A percentile compares a stretch with the other conserved stretches of the same genome.
Evolutionary conservation across 2,888 invertebrate genomes (phyloP).

Genomic region (Portevinia maculata): DNA sequence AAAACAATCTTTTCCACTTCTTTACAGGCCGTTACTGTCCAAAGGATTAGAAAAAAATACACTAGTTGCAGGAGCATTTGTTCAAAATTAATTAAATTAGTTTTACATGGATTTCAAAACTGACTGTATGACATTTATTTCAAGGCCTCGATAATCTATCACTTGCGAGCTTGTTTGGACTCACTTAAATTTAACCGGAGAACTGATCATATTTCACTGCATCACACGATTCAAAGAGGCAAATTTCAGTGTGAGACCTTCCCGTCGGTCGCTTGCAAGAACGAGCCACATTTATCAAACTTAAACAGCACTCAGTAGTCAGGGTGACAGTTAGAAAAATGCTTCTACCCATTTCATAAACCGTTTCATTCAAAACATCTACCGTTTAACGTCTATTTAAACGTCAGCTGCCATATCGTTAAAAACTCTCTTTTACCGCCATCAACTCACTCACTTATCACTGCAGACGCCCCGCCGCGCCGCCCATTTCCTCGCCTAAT

Average conservation of each 20-base stretch:
- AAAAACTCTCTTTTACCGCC: neutral
- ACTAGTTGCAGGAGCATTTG: neutral
- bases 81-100: too few relatives aligned
- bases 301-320: neutral
- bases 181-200: too few relatives aligned
- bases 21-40: neutral
- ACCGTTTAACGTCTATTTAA: slow-evolving; percentile 55
- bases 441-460: neutral
- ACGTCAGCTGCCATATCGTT: slow-evolving; percentile 53
- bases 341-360: neutral
- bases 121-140: too few relatives aligned
- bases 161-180: too few relatives aligned
- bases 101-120: too few relatives aligned
- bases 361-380: slow-evolving; percentile 19
- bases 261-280: neutral
- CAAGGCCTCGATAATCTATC: too few relatives aligned
- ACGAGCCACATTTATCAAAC: neutral
- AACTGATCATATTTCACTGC: too few relatives aligned
- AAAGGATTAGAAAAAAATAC: neutral
- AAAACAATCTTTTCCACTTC: neutral
- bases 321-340: neutral
- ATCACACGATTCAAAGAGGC: too few relatives aligned
- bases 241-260: too few relatives aligned
- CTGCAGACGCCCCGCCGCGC: neutral
- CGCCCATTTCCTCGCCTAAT: slow-evolving; percentile 54